These are phyloP conservation scores for Coleophora deauratella DNA, from an alignment of 2,888 invertebrate species.

Conservation along the genomic window DNA sequence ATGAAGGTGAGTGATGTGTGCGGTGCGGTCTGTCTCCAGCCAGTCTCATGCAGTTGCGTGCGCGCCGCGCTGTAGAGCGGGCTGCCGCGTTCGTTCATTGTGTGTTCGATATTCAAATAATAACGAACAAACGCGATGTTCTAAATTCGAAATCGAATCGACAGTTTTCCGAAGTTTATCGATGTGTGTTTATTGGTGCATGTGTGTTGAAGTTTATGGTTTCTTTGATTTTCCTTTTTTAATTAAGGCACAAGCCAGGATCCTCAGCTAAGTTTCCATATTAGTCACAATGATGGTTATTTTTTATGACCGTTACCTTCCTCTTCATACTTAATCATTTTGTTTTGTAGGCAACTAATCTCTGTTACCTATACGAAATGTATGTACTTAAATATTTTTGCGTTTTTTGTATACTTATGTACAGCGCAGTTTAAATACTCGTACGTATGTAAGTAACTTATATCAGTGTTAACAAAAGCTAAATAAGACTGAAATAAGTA, in stretches of 20 bases:
- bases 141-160: constrained; percentile 25
- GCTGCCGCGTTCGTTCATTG: constrained; percentile 30
- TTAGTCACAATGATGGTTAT: constrained; percentile 26
- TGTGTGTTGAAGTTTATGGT: constrained; percentile 29
- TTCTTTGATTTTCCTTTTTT: constrained; percentile 8
- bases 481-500: no score
- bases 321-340: constrained; percentile 17
- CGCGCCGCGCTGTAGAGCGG: constrained; percentile 43
- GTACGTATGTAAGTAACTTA: no score
- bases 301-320: constrained; percentile 28
- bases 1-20: constrained; percentile 44
- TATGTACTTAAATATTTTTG: no score
- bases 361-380: no score
- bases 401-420: no score
- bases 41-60: constrained; percentile 63
- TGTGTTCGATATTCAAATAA: constrained; percentile 35
- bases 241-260: constrained; percentile 4
- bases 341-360: background rate
- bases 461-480: no score
- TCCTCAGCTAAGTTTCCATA: constrained; percentile 21
- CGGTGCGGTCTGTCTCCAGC: constrained; percentile 45
- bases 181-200: constrained; percentile 34
- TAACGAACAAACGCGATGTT: constrained; percentile 35
- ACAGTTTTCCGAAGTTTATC: constrained; percentile 49
- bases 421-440: no score